Evolutionary conservation across 2,797 vertebrate species (phyloP).

Genomic region (Myotis myotis): DNA sequence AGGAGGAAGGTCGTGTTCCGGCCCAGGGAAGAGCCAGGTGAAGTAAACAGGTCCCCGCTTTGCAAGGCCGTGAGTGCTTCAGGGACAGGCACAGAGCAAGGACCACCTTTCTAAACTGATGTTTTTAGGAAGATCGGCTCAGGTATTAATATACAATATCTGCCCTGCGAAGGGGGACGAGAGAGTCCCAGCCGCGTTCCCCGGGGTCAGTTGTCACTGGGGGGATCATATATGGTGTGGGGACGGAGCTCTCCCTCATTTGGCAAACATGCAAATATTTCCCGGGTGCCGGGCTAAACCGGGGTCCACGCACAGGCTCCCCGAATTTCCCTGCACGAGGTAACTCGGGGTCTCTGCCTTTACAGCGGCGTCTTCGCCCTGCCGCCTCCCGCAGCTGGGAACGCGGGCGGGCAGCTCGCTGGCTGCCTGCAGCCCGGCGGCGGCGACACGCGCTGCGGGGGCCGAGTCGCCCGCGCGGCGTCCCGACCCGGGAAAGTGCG

Average conservation of each 20-base stretch:
- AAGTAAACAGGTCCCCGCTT: constrained; percentile 48
- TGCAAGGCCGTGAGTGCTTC: background rate
- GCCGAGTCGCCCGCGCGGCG: background rate
- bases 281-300: background rate
- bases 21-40: background rate
- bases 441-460: background rate
- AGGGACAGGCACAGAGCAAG: background rate
- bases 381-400: background rate
- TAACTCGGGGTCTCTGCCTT: background rate
- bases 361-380: too few species aligned
- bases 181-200: background rate
- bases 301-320: background rate
- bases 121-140: background rate
- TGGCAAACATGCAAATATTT: background rate
- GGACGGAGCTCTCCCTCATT: background rate
- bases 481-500: background rate
- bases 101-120: background rate
- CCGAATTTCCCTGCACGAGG: background rate
- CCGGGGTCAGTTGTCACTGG: background rate
- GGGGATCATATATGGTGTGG: background rate
- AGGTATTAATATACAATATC: background rate
- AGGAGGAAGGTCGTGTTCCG: constrained; percentile 35
- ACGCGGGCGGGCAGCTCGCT: background rate
- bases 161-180: background rate
- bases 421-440: background rate